Percentiles rank a stretch among this genome's conserved stretches.
These are phyloP conservation scores for Sebastes fasciatus DNA, from an alignment of 2,113 vertebrate species.

Conservation along the genomic window DNA sequence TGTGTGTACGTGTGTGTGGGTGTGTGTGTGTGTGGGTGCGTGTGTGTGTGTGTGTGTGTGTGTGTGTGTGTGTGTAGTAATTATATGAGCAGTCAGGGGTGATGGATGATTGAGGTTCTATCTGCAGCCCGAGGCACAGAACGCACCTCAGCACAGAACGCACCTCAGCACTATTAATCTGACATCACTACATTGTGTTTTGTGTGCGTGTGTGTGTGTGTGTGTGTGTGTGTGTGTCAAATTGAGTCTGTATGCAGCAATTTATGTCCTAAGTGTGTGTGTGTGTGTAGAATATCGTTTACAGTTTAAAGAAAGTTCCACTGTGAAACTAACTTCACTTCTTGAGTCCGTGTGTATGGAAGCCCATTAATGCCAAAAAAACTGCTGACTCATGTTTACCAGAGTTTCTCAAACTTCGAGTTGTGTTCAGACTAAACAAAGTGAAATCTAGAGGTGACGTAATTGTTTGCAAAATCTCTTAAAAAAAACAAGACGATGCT, in stretches of 20 bases:
- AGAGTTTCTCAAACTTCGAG: too few relatives aligned
- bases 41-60: constrained; percentile 25
- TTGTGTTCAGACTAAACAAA: too few relatives aligned
- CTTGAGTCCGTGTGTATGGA: too few relatives aligned
- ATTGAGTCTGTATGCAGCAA: neutral
- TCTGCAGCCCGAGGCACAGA: constrained; percentile 53
- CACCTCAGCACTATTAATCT: constrained; percentile 56
- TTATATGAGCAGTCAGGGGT: constrained; percentile 68
- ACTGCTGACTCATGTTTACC: too few relatives aligned
- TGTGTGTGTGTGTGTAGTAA: constrained; percentile 61
- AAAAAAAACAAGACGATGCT: too few relatives aligned
- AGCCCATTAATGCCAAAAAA: too few relatives aligned
- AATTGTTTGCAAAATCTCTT: too few relatives aligned
- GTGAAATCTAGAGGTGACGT: too few relatives aligned
- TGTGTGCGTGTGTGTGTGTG: neutral
- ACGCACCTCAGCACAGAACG: constrained; percentile 50
- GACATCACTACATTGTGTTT: constrained; percentile 25
- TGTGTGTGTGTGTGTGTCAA: neutral
- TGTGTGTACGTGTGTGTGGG: constrained; percentile 14
- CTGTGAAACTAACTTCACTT: too few relatives aligned
- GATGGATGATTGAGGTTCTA: constrained; percentile 71
- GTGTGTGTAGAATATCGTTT: neutral
- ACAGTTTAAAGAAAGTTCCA: constrained; percentile 30
- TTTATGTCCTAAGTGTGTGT: neutral
- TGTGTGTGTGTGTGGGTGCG: constrained; percentile 15